Percentiles rank a stretch among this genome's conserved stretches.
These are phyloP conservation scores for Melieria picta DNA, from an alignment of 2,888 invertebrate genomes.

Conservation along the genomic window DNA sequence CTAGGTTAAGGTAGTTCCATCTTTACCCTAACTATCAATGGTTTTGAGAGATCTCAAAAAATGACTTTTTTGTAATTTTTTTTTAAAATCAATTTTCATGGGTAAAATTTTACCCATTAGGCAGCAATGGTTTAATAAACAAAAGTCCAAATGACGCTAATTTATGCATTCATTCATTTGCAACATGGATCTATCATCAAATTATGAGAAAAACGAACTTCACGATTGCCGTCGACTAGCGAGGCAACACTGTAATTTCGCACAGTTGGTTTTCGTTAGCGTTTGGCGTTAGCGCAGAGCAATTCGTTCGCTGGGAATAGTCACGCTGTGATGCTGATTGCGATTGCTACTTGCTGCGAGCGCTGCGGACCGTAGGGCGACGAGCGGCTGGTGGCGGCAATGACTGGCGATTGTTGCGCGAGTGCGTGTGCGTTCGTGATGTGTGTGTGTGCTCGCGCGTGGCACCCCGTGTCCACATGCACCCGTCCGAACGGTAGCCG, in stretches of 20 bases:
- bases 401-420: too few relatives aligned
- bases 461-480: neutral
- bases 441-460: neutral
- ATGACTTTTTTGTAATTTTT: too few relatives aligned
- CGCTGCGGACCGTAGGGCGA: neutral
- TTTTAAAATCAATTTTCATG: too few relatives aligned
- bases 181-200: slow-evolving; percentile 2
- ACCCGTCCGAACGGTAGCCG: slow-evolving; percentile 18
- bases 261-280: neutral
- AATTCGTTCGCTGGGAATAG: slow-evolving; percentile 41
- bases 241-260: slow-evolving; percentile 4
- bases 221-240: neutral
- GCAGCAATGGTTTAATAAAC: too few relatives aligned
- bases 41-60: too few relatives aligned
- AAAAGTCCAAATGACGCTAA: too few relatives aligned
- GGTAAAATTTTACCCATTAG: too few relatives aligned
- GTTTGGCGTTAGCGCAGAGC: slow-evolving; percentile 5
- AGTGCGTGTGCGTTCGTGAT: neutral
- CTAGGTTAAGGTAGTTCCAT: too few relatives aligned
- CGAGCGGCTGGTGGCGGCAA: too few relatives aligned
- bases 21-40: too few relatives aligned
- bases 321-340: slow-evolving; percentile 45
- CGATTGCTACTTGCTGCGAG: slow-evolving; percentile 37
- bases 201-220: neutral
- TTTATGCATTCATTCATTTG: neutral